These are phyloP conservation scores for Agonopterix alstromeriana DNA, from an alignment of 2,888 invertebrate genomes.

Conservation along the genomic window DNA sequence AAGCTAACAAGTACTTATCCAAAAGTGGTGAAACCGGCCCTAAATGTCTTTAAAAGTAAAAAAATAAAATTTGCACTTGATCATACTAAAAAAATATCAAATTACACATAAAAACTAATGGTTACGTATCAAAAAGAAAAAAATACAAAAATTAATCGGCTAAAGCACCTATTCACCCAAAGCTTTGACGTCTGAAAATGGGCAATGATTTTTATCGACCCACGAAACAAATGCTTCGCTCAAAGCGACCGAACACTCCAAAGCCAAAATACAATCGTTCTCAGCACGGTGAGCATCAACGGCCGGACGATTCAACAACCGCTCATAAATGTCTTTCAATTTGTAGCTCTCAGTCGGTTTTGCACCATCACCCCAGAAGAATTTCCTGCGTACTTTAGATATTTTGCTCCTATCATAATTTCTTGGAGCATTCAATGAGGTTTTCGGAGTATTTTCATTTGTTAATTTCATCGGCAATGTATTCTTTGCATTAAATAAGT, in stretches of 20 bases:
- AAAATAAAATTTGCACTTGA: too few species aligned
- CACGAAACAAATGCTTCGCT: constrained; percentile 77
- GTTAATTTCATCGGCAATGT: constrained; percentile 3
- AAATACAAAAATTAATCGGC: constrained; percentile 10
- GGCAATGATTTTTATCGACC: constrained; percentile 42
- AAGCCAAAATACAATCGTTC: constrained; percentile 78
- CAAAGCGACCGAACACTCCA: constrained; percentile 75
- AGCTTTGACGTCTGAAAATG: constrained; percentile 40
- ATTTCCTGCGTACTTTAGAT: constrained; percentile 25
- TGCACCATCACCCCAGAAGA: constrained; percentile 30
- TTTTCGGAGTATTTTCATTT: constrained; percentile 43
- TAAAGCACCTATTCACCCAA: constrained; percentile 45
- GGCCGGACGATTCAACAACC: constrained; percentile 61
- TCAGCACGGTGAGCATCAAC: constrained; percentile 80
- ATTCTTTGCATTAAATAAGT: neutral
- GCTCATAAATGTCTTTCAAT: constrained; percentile 72
- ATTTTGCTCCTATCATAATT: constrained; percentile 11
- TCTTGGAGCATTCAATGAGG: constrained; percentile 6
- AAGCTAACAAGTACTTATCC: too few species aligned
- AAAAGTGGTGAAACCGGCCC: too few species aligned
- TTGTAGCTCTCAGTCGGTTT: constrained; percentile 59
- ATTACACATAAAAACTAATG: too few species aligned
- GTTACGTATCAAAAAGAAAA: neutral
- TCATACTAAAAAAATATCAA: too few species aligned
- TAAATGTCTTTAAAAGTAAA: too few species aligned